Conservation (phyloP, 2,113 vertebrate species). For the Ammodytes dubius region DNA sequence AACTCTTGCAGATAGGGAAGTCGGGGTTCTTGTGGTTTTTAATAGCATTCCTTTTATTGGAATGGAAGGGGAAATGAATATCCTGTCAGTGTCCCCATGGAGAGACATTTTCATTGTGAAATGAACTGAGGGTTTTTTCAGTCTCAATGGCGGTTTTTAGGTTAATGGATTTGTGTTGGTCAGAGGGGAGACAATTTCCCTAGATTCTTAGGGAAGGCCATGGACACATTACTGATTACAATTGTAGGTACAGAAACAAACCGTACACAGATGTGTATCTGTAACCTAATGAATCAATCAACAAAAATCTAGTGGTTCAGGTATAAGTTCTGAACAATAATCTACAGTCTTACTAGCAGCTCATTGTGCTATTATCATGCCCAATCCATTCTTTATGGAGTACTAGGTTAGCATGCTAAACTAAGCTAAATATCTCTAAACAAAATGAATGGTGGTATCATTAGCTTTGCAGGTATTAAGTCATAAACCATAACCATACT, state of each 20-base stretch:
- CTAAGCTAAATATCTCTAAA: not conserved
- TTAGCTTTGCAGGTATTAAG: not conserved
- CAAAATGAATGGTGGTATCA: not conserved
- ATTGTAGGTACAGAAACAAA: slow-evolving; percentile 5
- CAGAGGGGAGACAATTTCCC: slow-evolving; percentile 3
- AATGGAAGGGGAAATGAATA: not conserved
- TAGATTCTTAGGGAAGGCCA: not conserved
- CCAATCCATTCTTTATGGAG: too few species aligned
- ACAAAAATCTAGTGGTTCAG: too few species aligned
- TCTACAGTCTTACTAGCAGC: too few species aligned
- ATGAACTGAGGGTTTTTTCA: slow-evolving; percentile 9
- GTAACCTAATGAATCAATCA: not conserved
- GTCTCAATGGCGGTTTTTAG: slow-evolving; percentile 14
- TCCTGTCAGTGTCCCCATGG: not conserved
- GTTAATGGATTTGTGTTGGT: slow-evolving; percentile 36
- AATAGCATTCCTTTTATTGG: slow-evolving; percentile 20
- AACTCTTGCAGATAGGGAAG: not conserved
- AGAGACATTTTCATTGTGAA: slow-evolving; percentile 16
- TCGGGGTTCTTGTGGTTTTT: slow-evolving; percentile 26
- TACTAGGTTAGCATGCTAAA: not conserved
- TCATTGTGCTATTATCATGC: too few species aligned
- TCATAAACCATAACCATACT: too few species aligned
- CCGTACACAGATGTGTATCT: not conserved
- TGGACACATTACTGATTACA: slow-evolving; percentile 3
- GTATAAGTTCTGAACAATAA: too few species aligned